These are phyloP conservation scores for Delichon dasypus DNA, from an alignment of 2,797 vertebrate species.

Conservation along the genomic window DNA sequence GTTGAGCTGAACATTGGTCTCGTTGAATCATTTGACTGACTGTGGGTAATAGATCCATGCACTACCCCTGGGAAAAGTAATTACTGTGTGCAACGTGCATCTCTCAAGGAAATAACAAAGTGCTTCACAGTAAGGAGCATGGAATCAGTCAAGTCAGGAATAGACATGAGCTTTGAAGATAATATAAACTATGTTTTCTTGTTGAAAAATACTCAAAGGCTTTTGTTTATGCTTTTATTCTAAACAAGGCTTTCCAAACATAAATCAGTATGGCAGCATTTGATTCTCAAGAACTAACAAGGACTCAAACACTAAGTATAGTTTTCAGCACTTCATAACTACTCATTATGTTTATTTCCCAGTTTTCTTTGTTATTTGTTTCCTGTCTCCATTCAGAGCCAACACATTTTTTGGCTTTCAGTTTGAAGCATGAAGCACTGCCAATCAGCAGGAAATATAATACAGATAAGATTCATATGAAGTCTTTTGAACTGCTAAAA, in stretches of 20 bases:
- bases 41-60: background rate
- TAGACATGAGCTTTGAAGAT: constrained; percentile 59
- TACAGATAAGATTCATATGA: constrained; percentile 78
- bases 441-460: constrained; percentile 79
- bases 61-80: constrained; percentile 35
- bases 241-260: constrained; percentile 63
- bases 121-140: constrained; percentile 36
- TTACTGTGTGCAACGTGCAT: constrained; percentile 9
- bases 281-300: constrained; percentile 52
- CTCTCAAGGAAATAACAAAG: constrained; percentile 13
- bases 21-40: background rate
- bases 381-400: constrained; percentile 71
- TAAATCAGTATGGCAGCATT: constrained; percentile 67
- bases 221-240: constrained; percentile 63
- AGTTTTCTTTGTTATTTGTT: constrained; percentile 76
- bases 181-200: constrained; percentile 65
- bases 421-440: constrained; percentile 67
- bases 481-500: constrained; percentile 78
- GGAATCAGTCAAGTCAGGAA: constrained; percentile 16
- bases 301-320: constrained; percentile 56
- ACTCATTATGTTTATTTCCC: constrained; percentile 71
- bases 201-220: constrained; percentile 69
- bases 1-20: background rate
- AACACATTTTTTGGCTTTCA: constrained; percentile 76
- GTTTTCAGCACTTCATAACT: constrained; percentile 72